Conservation (phyloP, 2,888 invertebrate species). For the Leucophenga montana region DNA sequence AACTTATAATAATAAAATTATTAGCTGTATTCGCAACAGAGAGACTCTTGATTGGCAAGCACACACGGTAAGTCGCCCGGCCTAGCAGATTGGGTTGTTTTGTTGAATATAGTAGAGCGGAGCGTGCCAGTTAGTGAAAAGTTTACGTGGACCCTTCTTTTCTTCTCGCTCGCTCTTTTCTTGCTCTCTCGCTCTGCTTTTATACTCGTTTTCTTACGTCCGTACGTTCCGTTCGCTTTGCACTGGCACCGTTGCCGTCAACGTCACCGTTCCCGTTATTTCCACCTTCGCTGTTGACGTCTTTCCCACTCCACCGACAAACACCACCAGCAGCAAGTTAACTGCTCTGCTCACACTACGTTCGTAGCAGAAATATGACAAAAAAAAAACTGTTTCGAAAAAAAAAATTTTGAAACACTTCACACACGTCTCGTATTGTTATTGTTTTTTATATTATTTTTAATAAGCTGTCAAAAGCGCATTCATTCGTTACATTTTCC, state of each 20-base stretch:
- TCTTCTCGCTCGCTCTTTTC: conserved; percentile 36
- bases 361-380: too few relatives aligned
- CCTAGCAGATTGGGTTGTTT: background rate
- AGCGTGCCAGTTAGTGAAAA: conserved; percentile 51
- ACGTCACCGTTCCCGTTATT: too few relatives aligned
- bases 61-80: conserved; percentile 21
- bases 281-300: background rate
- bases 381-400: too few relatives aligned
- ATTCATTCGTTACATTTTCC: too few relatives aligned
- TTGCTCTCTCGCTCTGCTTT: conserved; percentile 47
- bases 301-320: background rate
- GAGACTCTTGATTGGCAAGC: conserved; percentile 20
- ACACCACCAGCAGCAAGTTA: too few relatives aligned
- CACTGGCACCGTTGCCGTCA: conserved; percentile 25
- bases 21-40: too few relatives aligned
- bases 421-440: too few relatives aligned
- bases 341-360: too few relatives aligned
- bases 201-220: conserved; percentile 35
- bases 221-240: conserved; percentile 33
- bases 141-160: conserved; percentile 66
- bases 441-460: too few relatives aligned
- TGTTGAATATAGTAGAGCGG: background rate
- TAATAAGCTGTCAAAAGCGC: too few relatives aligned
- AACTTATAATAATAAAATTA: too few relatives aligned
- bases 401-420: too few relatives aligned